These are phyloP conservation scores for Lepus europaeus DNA, from an alignment of 2,113 vertebrate species.

Conservation along the genomic window DNA sequence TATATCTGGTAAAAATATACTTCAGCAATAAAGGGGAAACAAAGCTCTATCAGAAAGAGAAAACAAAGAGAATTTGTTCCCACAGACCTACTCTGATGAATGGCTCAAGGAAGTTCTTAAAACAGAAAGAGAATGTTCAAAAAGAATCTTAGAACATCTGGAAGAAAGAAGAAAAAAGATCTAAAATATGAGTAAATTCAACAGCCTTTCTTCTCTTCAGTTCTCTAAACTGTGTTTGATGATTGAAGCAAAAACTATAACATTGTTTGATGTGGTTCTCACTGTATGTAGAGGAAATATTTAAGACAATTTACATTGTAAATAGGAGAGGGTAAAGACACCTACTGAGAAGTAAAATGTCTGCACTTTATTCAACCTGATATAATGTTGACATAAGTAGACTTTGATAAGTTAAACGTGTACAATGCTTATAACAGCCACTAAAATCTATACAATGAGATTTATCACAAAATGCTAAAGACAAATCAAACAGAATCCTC, in stretches of 20 bases:
- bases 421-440: not conserved
- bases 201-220: not conserved
- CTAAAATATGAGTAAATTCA: constrained; percentile 45
- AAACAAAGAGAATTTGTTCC: constrained; percentile 14
- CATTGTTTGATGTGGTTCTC: not conserved
- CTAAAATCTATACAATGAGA: not conserved
- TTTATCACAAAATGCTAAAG: not conserved
- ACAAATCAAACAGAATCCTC: constrained; percentile 5
- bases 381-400: not conserved
- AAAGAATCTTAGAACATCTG: not conserved
- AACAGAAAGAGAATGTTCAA: not conserved
- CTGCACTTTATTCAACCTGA: not conserved
- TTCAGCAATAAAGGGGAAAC: constrained; percentile 7
- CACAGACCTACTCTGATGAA: not conserved
- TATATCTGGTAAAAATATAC: constrained; percentile 19
- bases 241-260: constrained; percentile 58
- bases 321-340: not conserved
- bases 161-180: constrained; percentile 1
- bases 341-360: not conserved
- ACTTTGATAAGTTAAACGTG: not conserved
- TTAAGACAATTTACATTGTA: not conserved
- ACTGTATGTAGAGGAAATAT: constrained; percentile 24
- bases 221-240: constrained; percentile 52
- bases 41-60: constrained; percentile 3
- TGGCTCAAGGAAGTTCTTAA: constrained; percentile 16